Evolutionary conservation across 2,888 invertebrate species (phyloP).

Genomic region (Lithosia quadra): DNA sequence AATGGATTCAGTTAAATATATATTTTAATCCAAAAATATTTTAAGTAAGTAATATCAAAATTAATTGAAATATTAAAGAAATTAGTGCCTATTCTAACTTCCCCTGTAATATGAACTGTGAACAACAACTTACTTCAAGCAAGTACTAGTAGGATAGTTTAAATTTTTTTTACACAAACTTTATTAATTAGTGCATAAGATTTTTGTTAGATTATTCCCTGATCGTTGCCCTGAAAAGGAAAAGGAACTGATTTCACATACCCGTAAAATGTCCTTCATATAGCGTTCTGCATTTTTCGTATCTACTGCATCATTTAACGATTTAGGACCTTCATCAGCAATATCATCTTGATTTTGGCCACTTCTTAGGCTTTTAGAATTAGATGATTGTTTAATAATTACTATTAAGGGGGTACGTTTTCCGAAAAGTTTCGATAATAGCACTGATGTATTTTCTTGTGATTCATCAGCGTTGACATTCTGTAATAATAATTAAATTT

Average conservation of each 20-base stretch:
- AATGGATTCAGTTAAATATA: too few relatives aligned
- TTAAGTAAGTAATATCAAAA: too few relatives aligned
- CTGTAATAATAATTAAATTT: not conserved
- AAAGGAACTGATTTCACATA: not conserved
- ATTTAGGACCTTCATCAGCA: not conserved
- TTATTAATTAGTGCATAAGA: too few relatives aligned
- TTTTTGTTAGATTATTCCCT: too few relatives aligned
- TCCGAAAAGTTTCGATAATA: not conserved
- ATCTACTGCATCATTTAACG: not conserved
- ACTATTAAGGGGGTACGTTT: not conserved
- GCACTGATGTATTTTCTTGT: not conserved
- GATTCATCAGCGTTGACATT: not conserved
- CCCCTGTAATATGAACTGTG: too few relatives aligned
- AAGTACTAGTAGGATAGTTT: too few relatives aligned
- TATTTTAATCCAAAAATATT: too few relatives aligned
- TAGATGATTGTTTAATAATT: not conserved
- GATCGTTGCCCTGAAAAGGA: not conserved
- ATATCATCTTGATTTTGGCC: not conserved
- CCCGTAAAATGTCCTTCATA: constrained; percentile 6
- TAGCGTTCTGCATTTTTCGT: not conserved
- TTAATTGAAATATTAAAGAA: too few relatives aligned
- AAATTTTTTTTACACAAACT: too few relatives aligned
- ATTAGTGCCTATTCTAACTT: too few relatives aligned
- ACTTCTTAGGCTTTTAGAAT: not conserved
- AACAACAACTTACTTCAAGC: too few relatives aligned